Percentiles rank a stretch among this genome's conserved stretches.
These are phyloP conservation scores for Euschistus heros DNA, from an alignment of 1,140 invertebrate genomes.

Conservation along the genomic window DNA sequence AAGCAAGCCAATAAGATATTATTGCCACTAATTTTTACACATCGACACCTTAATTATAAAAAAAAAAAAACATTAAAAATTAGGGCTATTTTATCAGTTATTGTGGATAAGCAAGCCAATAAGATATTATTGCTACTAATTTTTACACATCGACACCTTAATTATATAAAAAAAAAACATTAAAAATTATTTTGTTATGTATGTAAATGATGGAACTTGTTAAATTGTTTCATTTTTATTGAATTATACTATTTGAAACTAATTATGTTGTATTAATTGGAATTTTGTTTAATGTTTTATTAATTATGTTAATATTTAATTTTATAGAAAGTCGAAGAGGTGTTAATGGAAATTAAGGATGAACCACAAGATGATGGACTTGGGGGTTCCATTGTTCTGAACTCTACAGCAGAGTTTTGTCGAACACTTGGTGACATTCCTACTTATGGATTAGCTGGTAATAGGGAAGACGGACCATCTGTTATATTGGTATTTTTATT, in stretches of 20 bases:
- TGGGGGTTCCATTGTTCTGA: constrained; percentile 62
- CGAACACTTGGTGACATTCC: constrained; percentile 90
- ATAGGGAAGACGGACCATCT: constrained; percentile 70
- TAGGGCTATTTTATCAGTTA: too few species aligned
- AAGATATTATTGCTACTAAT: too few species aligned
- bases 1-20: too few species aligned
- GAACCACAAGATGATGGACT: constrained; percentile 37
- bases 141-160: too few species aligned
- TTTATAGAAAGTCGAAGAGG: constrained; percentile 26
- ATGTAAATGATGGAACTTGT: too few species aligned
- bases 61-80: too few species aligned
- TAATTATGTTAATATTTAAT: neutral
- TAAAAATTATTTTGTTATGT: too few species aligned
- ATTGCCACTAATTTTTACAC: too few species aligned
- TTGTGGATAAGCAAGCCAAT: too few species aligned
- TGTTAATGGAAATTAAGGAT: constrained; percentile 37
- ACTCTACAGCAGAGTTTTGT: constrained; percentile 95
- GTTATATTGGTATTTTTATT: constrained; percentile 58
- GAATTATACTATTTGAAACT: neutral
- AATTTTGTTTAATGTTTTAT: neutral
- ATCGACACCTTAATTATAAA: too few species aligned
- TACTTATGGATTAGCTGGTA: constrained; percentile 79
- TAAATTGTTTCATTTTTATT: neutral
- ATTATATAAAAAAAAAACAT: too few species aligned
- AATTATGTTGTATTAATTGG: neutral